Conservation (phyloP, 2,113 vertebrate genomes). For the Scartelaos histophorus region DNA sequence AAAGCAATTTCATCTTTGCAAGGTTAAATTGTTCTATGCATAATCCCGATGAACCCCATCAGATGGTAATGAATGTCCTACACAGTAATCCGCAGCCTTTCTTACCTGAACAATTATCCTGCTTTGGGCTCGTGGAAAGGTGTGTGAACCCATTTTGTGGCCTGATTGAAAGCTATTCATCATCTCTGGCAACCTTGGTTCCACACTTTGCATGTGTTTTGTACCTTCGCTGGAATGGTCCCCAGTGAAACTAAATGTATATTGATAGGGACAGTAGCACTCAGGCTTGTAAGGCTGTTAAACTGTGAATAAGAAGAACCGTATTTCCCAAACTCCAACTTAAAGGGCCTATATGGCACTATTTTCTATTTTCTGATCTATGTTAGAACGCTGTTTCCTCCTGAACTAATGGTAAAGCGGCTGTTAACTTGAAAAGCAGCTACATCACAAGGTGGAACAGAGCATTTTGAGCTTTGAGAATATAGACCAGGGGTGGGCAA, state of each 20-base stretch:
- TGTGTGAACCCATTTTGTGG: conserved; percentile 63
- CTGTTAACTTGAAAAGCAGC: no score
- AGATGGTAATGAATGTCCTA: conserved; percentile 56
- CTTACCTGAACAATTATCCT: conserved; percentile 61
- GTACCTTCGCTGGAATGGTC: conserved; percentile 8
- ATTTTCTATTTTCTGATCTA: no score
- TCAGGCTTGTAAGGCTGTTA: conserved; percentile 6
- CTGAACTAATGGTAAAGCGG: no score
- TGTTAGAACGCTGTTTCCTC: no score
- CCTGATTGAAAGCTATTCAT: conserved; percentile 73
- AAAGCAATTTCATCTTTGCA: conserved; percentile 46
- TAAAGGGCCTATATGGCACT: no score
- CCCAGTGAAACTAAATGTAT: background rate
- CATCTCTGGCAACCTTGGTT: conserved; percentile 48
- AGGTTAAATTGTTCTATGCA: conserved; percentile 51
- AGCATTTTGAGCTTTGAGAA: no score
- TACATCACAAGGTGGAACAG: no score
- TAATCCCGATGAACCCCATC: conserved; percentile 38
- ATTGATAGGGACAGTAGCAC: background rate
- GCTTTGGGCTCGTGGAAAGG: conserved; percentile 52
- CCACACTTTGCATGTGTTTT: background rate
- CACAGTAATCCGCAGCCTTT: conserved; percentile 47
- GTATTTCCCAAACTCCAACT: conserved; percentile 11
- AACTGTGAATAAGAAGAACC: background rate
- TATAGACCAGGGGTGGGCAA: no score